Conservation (phyloP, 2,888 invertebrate species). For the Trileptium ribeirensis region DNA sequence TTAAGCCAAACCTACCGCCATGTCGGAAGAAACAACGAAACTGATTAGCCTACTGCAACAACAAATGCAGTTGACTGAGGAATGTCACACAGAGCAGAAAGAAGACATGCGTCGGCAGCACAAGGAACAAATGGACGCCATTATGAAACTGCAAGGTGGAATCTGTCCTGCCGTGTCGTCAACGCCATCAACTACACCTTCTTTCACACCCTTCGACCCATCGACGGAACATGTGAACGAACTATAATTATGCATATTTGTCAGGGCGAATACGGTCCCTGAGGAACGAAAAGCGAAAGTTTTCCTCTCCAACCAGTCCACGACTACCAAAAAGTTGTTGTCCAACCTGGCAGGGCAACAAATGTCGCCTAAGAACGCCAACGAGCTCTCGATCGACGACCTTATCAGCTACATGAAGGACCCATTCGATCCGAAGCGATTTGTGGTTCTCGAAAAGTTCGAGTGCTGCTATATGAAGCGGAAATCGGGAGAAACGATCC, state of each 20-base stretch:
- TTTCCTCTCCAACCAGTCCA: slow-evolving; percentile 5
- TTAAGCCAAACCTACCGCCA: too few relatives aligned
- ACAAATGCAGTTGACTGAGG: too few relatives aligned
- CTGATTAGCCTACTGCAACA: too few relatives aligned
- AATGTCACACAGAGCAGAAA: too few relatives aligned
- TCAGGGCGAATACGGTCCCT: background rate
- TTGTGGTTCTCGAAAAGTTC: slow-evolving; percentile 31
- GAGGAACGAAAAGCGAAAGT: background rate
- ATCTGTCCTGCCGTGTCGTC: too few relatives aligned
- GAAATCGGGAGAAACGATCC: slow-evolving; percentile 32
- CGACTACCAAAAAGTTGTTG: slow-evolving; percentile 24
- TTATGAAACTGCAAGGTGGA: too few relatives aligned
- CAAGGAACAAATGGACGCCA: too few relatives aligned
- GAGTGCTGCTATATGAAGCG: slow-evolving; percentile 36
- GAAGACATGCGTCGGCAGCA: too few relatives aligned
- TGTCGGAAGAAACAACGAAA: too few relatives aligned
- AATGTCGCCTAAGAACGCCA: background rate
- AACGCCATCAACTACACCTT: too few relatives aligned
- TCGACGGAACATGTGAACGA: too few relatives aligned
- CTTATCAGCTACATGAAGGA: background rate
- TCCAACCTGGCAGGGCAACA: background rate
- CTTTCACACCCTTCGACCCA: too few relatives aligned
- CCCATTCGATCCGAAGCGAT: slow-evolving; percentile 29
- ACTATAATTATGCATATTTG: slow-evolving; percentile 3
- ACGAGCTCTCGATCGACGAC: background rate